Percentiles rank a stretch among this genome's conserved stretches.
These are phyloP conservation scores for Megaustenia siamemsis DNA, from an alignment of 2,888 invertebrate species.

Conservation along the genomic window DNA sequence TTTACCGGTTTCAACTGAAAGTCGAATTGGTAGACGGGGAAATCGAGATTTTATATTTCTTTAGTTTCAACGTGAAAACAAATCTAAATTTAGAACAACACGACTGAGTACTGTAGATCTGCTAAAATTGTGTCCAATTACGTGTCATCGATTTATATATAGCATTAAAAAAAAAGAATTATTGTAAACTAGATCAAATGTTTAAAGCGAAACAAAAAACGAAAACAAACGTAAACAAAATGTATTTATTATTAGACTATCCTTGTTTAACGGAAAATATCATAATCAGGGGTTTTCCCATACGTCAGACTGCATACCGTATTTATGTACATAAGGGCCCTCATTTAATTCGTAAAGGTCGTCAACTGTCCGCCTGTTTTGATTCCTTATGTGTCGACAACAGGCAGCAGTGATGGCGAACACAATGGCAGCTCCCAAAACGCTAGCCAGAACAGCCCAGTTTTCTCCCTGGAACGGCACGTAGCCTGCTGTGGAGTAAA, in stretches of 20 bases:
- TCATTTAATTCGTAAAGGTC: constrained; percentile 57
- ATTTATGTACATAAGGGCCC: constrained; percentile 59
- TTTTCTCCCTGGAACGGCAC: constrained; percentile 61
- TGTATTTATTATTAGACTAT: too few relatives aligned
- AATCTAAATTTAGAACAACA: too few relatives aligned
- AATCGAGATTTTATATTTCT: too few relatives aligned
- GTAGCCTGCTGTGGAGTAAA: background rate
- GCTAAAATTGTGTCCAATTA: too few relatives aligned
- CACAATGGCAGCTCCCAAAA: constrained; percentile 58
- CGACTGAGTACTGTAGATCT: too few relatives aligned
- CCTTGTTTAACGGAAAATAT: too few relatives aligned
- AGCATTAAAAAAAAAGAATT: background rate
- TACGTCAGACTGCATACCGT: constrained; percentile 40
- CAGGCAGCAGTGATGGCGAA: constrained; percentile 56
- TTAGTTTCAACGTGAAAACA: too few relatives aligned
- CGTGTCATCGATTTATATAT: background rate
- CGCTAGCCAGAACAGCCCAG: constrained; percentile 60
- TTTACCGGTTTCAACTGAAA: too few relatives aligned
- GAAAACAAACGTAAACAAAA: too few relatives aligned
- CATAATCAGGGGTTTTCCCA: too few relatives aligned
- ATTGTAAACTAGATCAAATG: too few relatives aligned
- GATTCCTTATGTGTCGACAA: constrained; percentile 54
- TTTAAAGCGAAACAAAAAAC: background rate
- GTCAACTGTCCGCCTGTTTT: constrained; percentile 49
- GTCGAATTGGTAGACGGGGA: too few relatives aligned